A percentile compares a stretch with the other conserved stretches of the same genome.
Conservation (phyloP, 2,797 vertebrate species). For the Oreortyx pictus region DNA sequence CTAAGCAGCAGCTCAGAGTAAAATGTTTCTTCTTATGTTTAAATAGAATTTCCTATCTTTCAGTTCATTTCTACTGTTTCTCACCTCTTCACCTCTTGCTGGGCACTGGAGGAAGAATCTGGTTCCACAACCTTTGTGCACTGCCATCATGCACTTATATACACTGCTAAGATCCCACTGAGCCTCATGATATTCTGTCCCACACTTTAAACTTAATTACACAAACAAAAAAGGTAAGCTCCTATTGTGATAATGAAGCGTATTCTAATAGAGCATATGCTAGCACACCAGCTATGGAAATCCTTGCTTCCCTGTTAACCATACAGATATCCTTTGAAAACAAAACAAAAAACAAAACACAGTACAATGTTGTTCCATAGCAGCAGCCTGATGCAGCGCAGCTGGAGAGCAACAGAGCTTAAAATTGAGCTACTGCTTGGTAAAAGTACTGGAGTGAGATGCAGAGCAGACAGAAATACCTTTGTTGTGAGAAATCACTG, state of each 20-base stretch:
- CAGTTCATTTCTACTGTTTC: background rate
- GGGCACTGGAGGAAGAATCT: background rate
- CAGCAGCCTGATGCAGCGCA: background rate
- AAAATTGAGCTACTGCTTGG: background rate
- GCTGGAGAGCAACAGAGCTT: background rate
- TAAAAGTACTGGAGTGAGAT: background rate
- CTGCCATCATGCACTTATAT: background rate
- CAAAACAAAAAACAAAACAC: background rate
- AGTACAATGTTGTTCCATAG: background rate
- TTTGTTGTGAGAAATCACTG: background rate
- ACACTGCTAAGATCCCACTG: background rate
- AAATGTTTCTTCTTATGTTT: background rate
- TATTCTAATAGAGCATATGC: fast-evolving
- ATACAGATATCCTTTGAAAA: background rate
- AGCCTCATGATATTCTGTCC: background rate
- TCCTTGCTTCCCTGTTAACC: background rate
- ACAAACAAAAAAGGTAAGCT: background rate
- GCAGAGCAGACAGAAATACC: background rate
- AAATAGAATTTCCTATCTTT: background rate
- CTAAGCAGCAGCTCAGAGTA: background rate
- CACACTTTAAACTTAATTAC: background rate
- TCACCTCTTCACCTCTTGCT: background rate
- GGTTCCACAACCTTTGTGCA: background rate
- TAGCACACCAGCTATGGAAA: background rate
- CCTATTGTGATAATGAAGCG: fast-evolving